A percentile compares a stretch with the other conserved stretches of the same genome.
These are phyloP conservation scores for Blera fallax DNA, from an alignment of 2,888 invertebrate species.

Conservation along the genomic window DNA sequence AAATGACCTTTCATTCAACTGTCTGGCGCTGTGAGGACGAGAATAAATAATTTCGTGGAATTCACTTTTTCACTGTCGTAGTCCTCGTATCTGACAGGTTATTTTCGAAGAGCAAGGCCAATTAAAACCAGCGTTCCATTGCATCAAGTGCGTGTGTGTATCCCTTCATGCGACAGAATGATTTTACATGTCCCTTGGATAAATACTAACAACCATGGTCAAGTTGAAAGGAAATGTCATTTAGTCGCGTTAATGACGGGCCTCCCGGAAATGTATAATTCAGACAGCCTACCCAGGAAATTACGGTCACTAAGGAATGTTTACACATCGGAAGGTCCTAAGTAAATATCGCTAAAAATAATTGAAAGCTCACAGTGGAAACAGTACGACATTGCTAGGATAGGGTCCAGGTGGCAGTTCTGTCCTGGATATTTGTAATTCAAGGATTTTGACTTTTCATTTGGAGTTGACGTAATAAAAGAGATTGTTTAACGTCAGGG, in stretches of 20 bases:
- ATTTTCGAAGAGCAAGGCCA: conserved; percentile 41
- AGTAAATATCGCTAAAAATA: conserved; percentile 57
- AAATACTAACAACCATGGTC: conserved; percentile 52
- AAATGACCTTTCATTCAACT: conserved; percentile 66
- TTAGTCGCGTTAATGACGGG: conserved; percentile 50
- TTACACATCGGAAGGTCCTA: conserved; percentile 53
- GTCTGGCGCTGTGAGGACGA: conserved; percentile 42
- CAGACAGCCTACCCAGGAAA: conserved; percentile 23
- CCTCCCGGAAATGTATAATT: conserved; percentile 61
- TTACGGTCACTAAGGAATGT: conserved; percentile 30
- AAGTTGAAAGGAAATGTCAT: conserved; percentile 58
- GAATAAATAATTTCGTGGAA: conserved; percentile 55
- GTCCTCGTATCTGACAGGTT: not conserved
- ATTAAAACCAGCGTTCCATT: conserved; percentile 52
- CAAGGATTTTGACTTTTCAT: conserved; percentile 5
- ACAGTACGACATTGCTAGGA: not conserved
- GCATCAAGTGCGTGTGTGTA: not conserved
- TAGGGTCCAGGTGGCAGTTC: not conserved
- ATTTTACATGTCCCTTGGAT: conserved; percentile 4
- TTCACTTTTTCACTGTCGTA: not conserved
- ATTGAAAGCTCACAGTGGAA: conserved; percentile 49
- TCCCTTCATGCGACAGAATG: conserved; percentile 31
- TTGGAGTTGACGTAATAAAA: not conserved
- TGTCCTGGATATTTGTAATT: conserved; percentile 8
- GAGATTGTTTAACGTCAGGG: conserved; percentile 6